Percentiles rank a stretch among this genome's conserved stretches.
These are phyloP conservation scores for Bryconaethiops microstoma DNA, from an alignment of 2,797 vertebrate species.

Conservation along the genomic window DNA sequence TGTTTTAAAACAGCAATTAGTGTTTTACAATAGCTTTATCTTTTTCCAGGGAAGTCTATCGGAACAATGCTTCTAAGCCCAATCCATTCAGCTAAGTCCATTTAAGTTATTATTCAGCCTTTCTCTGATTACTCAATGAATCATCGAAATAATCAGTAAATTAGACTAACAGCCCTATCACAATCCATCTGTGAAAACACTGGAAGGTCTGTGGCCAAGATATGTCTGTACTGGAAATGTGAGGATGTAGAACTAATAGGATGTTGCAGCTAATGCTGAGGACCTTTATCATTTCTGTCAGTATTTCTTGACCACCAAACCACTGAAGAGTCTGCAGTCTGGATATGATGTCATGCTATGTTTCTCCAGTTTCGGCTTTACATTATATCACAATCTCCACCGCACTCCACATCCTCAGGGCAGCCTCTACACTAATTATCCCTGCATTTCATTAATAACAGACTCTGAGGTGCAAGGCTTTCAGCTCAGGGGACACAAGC, in stretches of 20 bases:
- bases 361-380: not conserved
- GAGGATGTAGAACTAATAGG: not conserved
- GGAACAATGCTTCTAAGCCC: too few relatives aligned
- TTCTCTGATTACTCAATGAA: too few relatives aligned
- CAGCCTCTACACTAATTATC: constrained; percentile 3
- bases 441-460: not conserved
- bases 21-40: too few relatives aligned
- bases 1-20: too few relatives aligned
- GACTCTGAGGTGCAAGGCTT: not conserved
- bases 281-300: not conserved
- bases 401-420: not conserved
- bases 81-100: too few relatives aligned
- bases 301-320: not conserved
- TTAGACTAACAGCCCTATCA: not conserved
- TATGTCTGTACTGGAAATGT: not conserved
- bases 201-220: not conserved
- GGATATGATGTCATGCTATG: not conserved
- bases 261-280: not conserved
- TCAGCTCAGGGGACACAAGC: not conserved
- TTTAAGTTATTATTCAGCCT: too few relatives aligned
- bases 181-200: too few relatives aligned
- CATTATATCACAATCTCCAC: not conserved
- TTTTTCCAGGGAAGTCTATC: too few relatives aligned
- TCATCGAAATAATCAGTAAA: too few relatives aligned
- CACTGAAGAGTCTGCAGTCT: not conserved